Evolutionary conservation across 2,888 invertebrate genomes (phyloP).

Genomic region (Amorpha juglandis): DNA sequence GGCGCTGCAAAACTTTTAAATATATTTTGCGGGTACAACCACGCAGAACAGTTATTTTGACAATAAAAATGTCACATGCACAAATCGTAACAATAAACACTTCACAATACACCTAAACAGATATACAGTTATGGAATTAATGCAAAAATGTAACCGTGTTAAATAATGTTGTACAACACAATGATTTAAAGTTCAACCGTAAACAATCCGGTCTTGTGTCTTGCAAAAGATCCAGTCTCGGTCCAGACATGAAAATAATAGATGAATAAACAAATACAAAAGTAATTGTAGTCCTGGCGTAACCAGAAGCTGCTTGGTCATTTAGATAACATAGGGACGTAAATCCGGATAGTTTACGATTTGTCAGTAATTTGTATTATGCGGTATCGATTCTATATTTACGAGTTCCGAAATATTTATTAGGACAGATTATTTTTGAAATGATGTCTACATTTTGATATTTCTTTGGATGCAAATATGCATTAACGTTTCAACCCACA

Average conservation of each 20-base stretch:
- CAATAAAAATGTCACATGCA: no score
- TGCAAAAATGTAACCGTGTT: slow-evolving; percentile 14
- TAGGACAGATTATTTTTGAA: no score
- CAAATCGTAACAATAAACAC: no score
- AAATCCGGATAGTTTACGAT: not conserved
- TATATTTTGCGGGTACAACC: no score
- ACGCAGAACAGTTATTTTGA: no score
- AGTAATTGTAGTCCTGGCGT: slow-evolving; percentile 14
- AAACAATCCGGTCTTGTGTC: slow-evolving; percentile 15
- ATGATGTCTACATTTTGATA: no score
- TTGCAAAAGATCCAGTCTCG: slow-evolving; percentile 19
- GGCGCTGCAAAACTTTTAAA: no score
- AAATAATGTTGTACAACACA: slow-evolving; percentile 13
- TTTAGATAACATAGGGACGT: not conserved
- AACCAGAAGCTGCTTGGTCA: slow-evolving; percentile 6
- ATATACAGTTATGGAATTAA: slow-evolving; percentile 9
- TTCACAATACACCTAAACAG: not conserved
- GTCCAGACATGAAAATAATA: slow-evolving; percentile 12
- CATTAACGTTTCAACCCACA: no score
- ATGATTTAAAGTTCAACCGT: slow-evolving; percentile 20
- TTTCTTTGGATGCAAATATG: no score
- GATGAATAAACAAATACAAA: slow-evolving; percentile 18
- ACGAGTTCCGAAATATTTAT: no score
- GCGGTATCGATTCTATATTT: not conserved
- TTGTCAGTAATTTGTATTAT: not conserved